A percentile compares a stretch with the other conserved stretches of the same genome.
Conservation (phyloP, 2,888 invertebrate species). For the Cabera pusaria region DNA sequence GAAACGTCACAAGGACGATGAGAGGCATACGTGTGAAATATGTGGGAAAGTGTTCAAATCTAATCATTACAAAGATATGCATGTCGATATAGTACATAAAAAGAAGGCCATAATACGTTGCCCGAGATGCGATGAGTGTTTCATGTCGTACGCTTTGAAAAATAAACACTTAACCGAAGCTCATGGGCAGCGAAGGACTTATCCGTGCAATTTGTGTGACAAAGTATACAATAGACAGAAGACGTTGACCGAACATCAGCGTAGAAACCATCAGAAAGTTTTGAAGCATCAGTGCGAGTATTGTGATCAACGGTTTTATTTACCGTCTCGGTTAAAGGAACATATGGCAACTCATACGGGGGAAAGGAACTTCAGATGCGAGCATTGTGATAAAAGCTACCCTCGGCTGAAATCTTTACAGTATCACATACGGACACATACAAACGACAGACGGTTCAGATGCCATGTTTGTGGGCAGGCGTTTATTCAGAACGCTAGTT, state of each 20-base stretch:
- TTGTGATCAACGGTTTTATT: slow-evolving; percentile 79
- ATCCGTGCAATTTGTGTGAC: slow-evolving; percentile 72
- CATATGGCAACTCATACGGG: slow-evolving; percentile 82
- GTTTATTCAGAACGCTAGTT: slow-evolving; percentile 83
- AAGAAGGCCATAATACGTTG: slow-evolving; percentile 72
- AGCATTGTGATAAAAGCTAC: slow-evolving; percentile 84
- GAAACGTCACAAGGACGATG: slow-evolving; percentile 74
- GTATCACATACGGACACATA: slow-evolving; percentile 84
- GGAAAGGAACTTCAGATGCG: slow-evolving; percentile 82
- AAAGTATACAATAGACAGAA: slow-evolving; percentile 75
- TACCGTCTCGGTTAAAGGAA: slow-evolving; percentile 69
- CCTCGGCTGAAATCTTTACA: slow-evolving; percentile 83
- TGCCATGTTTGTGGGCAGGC: slow-evolving; percentile 82
- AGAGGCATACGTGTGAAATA: slow-evolving; percentile 76
- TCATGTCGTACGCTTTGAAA: slow-evolving; percentile 72
- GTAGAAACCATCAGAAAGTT: slow-evolving; percentile 71
- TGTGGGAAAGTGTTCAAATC: slow-evolving; percentile 77
- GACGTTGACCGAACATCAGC: slow-evolving; percentile 68
- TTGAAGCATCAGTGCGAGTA: slow-evolving; percentile 80
- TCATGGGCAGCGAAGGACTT: slow-evolving; percentile 69
- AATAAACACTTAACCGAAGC: slow-evolving; percentile 71
- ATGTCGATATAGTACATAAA: slow-evolving; percentile 72
- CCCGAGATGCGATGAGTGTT: slow-evolving; percentile 71
- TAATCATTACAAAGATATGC: slow-evolving; percentile 74
- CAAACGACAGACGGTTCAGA: slow-evolving; percentile 81